These are phyloP conservation scores for Noctilio leporinus DNA, from an alignment of 2,113 vertebrate species.

Conservation along the genomic window DNA sequence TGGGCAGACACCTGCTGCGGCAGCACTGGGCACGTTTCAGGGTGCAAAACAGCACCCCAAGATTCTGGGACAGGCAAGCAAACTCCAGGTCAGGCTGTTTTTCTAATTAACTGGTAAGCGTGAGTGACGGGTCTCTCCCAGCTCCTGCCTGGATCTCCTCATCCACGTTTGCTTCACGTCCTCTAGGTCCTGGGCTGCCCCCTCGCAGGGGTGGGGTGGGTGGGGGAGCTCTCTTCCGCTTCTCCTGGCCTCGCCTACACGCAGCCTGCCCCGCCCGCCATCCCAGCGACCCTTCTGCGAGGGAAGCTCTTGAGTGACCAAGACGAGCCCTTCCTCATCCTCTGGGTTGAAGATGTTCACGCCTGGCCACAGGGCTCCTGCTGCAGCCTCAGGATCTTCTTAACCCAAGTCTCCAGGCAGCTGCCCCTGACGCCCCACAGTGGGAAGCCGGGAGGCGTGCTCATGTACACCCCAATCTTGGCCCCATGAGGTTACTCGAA, in stretches of 20 bases:
- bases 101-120: accelerated
- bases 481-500: accelerated
- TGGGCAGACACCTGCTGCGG: accelerated
- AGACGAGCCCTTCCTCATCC: not conserved
- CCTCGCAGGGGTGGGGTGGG: too few species aligned
- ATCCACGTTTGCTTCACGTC: accelerated
- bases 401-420: not conserved
- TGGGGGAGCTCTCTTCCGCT: too few species aligned
- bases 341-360: not conserved
- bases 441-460: accelerated
- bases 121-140: not conserved
- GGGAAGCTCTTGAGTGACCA: not conserved
- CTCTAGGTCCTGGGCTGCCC: not conserved
- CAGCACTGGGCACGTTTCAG: not conserved
- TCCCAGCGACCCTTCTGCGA: not conserved
- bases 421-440: accelerated
- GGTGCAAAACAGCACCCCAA: accelerated
- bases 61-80: accelerated
- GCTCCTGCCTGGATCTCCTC: accelerated
- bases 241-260: too few species aligned
- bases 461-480: too few species aligned
- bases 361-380: too few species aligned
- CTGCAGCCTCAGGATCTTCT: not conserved
- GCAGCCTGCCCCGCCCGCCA: too few species aligned
- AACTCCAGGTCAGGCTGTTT: accelerated